Evolutionary conservation across 2,797 vertebrate species (phyloP), one percentile per base, ranked within the genome.

Genomic region (Sebastes minor): DNA sequence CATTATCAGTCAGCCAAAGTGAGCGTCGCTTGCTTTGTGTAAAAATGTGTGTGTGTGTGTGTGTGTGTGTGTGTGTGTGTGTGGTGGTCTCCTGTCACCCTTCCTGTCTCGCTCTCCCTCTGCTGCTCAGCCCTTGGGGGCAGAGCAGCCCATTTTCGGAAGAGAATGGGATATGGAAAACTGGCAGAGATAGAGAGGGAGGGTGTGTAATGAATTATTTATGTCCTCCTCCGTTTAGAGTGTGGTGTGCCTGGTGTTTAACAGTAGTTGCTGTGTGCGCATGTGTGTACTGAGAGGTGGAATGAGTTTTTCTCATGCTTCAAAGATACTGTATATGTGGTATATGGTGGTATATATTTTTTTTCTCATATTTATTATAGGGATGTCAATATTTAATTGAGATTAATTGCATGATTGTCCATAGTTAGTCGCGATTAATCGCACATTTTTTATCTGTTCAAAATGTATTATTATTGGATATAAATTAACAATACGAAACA

Each of bases 1-100:
- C 87, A 92, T 91, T 82, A 93, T 91, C 88, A 92, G 86, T 83
- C 88, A 91, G 70, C 82, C 90, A 86, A 59, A 91, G 66, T n/a
- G 30, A 72, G 78, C 5, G 46, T 74, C 0, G 28, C 33, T 33
- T 8, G 62, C 81, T 85, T 80, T 86, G 68, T 90, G 52, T 20
- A 3, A 7, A 28, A 8, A 33, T 46, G 20, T 25, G 42, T 61
- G 55, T 20, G 42, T 18, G 71, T 53, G 76, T 33, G 63, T 63
- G 82, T 11, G 63, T 42, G 65, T 33, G 30, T 32, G 49, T 71
- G 70, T 71, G 53, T 27, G 64, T 53, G 46, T n/a, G 18, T 74
- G 73, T 46, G 59, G 63, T 71, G 56, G 78, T 88, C 74, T 57
- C 57, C 78, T 64, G 79, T 83, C 85, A 85, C 86, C 66, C 82